Conservation (phyloP, 2,888 invertebrate species). For the Cylindroiulus punctatus region DNA sequence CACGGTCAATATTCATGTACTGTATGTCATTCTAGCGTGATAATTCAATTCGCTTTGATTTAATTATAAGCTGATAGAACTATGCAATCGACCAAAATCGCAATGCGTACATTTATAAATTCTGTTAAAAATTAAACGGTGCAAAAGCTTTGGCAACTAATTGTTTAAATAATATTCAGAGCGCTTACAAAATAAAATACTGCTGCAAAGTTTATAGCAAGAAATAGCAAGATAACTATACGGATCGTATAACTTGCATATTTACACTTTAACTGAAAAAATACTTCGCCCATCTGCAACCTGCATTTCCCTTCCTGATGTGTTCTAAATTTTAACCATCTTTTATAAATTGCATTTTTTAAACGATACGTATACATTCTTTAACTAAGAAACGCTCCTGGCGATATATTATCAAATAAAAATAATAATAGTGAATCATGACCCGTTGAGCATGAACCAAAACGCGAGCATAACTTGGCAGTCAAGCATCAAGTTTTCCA, state of each 20-base stretch:
- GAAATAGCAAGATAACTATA: neutral
- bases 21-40: too few species aligned
- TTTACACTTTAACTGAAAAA: neutral
- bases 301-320: neutral
- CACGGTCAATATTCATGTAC: too few species aligned
- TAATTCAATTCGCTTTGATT: neutral
- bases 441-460: neutral
- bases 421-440: neutral
- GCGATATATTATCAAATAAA: slow-evolving; percentile 27
- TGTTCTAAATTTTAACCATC: too few species aligned
- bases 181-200: slow-evolving; percentile 22
- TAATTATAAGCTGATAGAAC: neutral
- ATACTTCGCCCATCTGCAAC: neutral
- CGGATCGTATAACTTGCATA: neutral
- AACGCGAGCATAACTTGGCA: neutral
- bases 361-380: neutral
- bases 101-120: neutral
- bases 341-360: neutral
- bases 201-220: neutral
- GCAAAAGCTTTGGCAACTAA: slow-evolving; percentile 11
- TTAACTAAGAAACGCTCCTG: neutral
- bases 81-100: neutral
- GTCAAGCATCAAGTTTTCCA: neutral
- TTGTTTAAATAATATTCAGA: neutral
- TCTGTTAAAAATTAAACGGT: neutral